A percentile compares a stretch with the other conserved stretches of the same genome.
Conservation (phyloP, 2,113 vertebrate species). For the Hemiscyllium ocellatum region DNA sequence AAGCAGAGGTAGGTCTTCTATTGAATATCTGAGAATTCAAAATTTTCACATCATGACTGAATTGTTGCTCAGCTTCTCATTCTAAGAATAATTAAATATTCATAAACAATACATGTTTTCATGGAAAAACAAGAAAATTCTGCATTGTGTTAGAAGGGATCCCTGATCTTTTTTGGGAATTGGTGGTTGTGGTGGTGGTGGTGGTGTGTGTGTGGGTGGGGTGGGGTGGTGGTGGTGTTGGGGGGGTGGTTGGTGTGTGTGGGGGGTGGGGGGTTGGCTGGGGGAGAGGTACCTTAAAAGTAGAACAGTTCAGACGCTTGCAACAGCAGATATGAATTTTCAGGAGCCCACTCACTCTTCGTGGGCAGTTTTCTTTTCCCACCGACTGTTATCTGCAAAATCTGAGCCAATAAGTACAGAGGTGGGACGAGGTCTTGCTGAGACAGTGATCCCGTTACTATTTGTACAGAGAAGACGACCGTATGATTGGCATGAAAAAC, state of each 20-base stretch:
- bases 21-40: neutral
- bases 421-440: neutral
- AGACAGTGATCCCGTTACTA: neutral
- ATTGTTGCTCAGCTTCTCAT: neutral
- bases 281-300: neutral
- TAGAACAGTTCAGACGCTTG: neutral
- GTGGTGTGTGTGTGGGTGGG: too few relatives aligned
- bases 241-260: too few relatives aligned
- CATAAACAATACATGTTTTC: neutral
- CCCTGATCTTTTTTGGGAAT: too few relatives aligned
- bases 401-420: neutral
- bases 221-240: too few relatives aligned
- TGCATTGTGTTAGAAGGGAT: too few relatives aligned
- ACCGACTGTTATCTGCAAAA: neutral
- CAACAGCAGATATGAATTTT: neutral
- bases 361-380: neutral
- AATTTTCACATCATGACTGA: neutral
- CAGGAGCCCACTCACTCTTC: neutral
- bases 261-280: too few relatives aligned
- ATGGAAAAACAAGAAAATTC: neutral
- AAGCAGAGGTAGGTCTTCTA: neutral
- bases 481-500: neutral
- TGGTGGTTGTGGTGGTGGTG: too few relatives aligned
- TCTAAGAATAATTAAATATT: neutral
- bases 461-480: neutral